Conservation (phyloP, 2,113 vertebrate species). For the Corynorhinus townsendii region DNA sequence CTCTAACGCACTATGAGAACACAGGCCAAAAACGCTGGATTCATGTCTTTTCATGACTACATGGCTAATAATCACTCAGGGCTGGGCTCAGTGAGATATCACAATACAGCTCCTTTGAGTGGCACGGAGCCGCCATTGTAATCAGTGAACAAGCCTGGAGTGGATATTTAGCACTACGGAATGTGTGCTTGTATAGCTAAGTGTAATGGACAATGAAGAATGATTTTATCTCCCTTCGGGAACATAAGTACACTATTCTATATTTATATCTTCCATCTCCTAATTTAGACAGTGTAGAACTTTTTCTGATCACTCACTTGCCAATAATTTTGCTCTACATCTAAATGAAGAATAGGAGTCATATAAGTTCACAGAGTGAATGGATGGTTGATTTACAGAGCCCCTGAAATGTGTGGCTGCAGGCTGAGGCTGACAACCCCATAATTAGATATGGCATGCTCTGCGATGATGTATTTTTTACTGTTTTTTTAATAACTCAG, state of each 20-base stretch:
- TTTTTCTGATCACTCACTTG: slow-evolving; percentile 66
- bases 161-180: background rate
- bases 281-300: slow-evolving; percentile 62
- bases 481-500: slow-evolving; percentile 69
- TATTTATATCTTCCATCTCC: slow-evolving; percentile 63
- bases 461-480: slow-evolving; percentile 62
- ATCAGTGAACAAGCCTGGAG: background rate
- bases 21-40: background rate
- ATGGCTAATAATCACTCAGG: background rate
- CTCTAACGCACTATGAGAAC: background rate
- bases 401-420: slow-evolving; percentile 66
- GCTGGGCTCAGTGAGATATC: background rate
- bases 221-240: slow-evolving; percentile 48
- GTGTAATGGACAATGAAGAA: slow-evolving; percentile 57
- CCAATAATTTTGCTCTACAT: slow-evolving; percentile 60
- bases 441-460: slow-evolving; percentile 70
- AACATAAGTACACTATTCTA: slow-evolving; percentile 55
- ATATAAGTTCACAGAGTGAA: slow-evolving; percentile 70
- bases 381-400: slow-evolving; percentile 65
- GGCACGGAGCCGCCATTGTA: background rate
- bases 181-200: slow-evolving; percentile 11
- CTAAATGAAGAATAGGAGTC: slow-evolving; percentile 68
- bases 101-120: background rate
- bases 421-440: slow-evolving; percentile 72
- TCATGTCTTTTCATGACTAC: background rate